phyloP scores from a whole-genome alignment of 2,797 vertebrate species.

The Astyanax mexicanus region DNA sequence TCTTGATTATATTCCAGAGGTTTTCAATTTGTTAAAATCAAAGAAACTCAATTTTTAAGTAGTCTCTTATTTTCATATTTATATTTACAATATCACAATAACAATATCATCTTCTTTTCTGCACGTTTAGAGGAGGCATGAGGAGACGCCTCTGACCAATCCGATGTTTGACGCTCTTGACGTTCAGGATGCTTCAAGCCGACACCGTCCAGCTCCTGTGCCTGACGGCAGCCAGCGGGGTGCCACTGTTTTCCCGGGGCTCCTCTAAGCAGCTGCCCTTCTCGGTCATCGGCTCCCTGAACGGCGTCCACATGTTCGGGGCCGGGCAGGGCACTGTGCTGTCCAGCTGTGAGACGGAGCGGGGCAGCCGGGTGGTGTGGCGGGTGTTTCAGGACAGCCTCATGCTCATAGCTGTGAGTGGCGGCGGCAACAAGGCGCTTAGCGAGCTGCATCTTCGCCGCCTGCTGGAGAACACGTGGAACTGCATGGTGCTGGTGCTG shows the following conservation, averaged over 20 bases:
- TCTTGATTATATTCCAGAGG: too few species aligned
- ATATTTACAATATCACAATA: too few species aligned
- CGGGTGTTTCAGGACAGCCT: constrained; percentile 88
- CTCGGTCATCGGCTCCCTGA: constrained; percentile 90
- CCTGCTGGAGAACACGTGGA: constrained; percentile 89
- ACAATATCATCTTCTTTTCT: neutral
- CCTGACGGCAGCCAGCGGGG: constrained; percentile 88
- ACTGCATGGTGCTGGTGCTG: constrained; percentile 90
- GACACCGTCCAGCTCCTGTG: constrained; percentile 85
- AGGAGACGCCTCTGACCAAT: neutral
- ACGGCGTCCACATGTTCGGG: constrained; percentile 95
- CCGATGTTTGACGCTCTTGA: neutral
- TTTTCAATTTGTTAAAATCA: too few species aligned
- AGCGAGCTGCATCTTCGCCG: constrained; percentile 80
- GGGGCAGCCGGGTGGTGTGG: constrained; percentile 85
- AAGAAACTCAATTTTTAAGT: too few species aligned
- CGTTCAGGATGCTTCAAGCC: constrained; percentile 73
- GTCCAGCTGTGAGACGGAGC: constrained; percentile 80
- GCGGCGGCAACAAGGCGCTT: constrained; percentile 69
- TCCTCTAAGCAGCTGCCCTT: constrained; percentile 85
- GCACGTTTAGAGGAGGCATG: constrained; percentile 20
- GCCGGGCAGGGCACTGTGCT: constrained; percentile 83
- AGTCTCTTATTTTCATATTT: too few species aligned
- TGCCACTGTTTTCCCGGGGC: constrained; percentile 88
- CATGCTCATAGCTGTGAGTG: constrained; percentile 87